phyloP scores from a whole-genome alignment of 2,797 vertebrate species.

The Acipenser oxyrinchus region DNA sequence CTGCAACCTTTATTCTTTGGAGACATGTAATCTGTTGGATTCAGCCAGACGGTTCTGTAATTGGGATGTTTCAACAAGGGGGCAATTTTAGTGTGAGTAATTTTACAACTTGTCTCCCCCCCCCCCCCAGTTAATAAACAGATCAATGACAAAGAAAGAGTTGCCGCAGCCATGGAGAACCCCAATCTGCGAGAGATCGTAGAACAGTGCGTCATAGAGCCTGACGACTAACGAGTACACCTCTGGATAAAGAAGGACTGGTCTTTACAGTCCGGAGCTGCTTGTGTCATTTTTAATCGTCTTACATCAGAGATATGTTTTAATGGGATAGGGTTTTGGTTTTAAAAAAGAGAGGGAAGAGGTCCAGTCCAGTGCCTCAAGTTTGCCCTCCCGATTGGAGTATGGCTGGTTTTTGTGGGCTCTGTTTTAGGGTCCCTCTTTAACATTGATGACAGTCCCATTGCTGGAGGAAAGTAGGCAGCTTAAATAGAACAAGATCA shows the following conservation, averaged over 20 bases:
- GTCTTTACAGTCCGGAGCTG: not conserved
- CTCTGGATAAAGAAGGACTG: not conserved
- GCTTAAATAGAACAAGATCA: no score
- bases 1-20: no score
- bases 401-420: no score
- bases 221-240: conserved; percentile 57
- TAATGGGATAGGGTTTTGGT: conserved; percentile 9
- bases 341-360: conserved; percentile 1
- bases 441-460: no score
- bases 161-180: conserved; percentile 95
- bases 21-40: no score
- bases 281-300: conserved; percentile 10
- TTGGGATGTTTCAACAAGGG: no score
- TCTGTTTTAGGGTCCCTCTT: no score
- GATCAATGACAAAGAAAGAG: conserved; percentile 95
- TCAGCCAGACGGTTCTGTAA: no score
- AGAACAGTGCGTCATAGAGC: conserved; percentile 87
- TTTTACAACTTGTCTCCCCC: not conserved
- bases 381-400: no score
- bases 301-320: conserved; percentile 10
- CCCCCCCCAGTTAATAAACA: conserved; percentile 84
- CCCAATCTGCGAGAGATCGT: conserved; percentile 86
- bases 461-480: no score
- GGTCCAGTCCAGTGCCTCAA: not conserved
- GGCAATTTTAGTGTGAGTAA: no score